A percentile compares a stretch with the other conserved stretches of the same genome.
Conservation (phyloP, 2,797 vertebrate genomes). For the Dallia pectoralis region DNA sequence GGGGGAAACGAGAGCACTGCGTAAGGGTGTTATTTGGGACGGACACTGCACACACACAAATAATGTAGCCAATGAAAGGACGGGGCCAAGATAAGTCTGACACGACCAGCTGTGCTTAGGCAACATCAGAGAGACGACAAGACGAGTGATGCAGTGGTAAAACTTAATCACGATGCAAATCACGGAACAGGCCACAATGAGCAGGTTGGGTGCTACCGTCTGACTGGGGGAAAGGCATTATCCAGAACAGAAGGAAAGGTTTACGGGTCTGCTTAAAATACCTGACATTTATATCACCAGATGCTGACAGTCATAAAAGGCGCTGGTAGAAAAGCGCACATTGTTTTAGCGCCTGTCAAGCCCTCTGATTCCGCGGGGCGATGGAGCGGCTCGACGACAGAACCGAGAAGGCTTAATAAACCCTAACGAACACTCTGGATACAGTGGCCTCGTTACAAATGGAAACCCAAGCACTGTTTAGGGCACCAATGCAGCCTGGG, state of each 20-base stretch:
- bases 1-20: not conserved
- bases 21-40: not conserved
- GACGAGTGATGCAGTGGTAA: not conserved
- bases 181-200: not conserved
- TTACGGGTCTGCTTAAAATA: slow-evolving; percentile 6
- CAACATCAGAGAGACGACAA: not conserved
- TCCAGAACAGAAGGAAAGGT: slow-evolving; percentile 5
- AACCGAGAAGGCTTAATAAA: slow-evolving; percentile 21
- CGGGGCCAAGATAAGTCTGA: not conserved
- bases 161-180: not conserved
- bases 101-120: not conserved
- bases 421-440: not conserved
- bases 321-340: slow-evolving; percentile 11
- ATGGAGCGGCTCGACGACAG: not conserved
- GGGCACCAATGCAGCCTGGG: not conserved
- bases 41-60: not conserved
- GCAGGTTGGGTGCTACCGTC: not conserved
- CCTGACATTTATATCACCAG: slow-evolving; percentile 15
- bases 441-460: not conserved
- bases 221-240: not conserved
- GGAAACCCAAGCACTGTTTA: not conserved
- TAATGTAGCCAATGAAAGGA: not conserved
- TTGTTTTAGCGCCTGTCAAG: slow-evolving; percentile 19
- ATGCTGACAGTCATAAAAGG: not conserved
- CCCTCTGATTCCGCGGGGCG: not conserved